Percentiles rank a stretch among this genome's conserved stretches.
Conservation (phyloP, 1,140 invertebrate species). For the Bombus affinis region DNA sequence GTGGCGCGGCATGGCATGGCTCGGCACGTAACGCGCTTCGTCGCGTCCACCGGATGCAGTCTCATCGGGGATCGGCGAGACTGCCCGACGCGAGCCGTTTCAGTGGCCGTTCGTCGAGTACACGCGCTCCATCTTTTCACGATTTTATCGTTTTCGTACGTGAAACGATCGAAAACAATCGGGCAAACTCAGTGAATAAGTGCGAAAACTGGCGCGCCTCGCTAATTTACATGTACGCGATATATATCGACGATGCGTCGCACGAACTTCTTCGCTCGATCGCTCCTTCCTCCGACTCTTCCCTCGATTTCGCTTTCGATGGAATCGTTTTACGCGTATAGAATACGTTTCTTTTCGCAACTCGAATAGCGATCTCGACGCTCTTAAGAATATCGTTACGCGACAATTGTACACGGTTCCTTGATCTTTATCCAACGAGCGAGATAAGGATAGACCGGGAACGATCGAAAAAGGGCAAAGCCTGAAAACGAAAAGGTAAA, state of each 20-base stretch:
- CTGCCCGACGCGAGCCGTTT: conserved; percentile 11
- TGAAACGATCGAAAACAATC: neutral
- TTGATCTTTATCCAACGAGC: neutral
- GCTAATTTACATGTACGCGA: no score
- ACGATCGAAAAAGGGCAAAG: neutral
- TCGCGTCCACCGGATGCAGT: conserved; percentile 22
- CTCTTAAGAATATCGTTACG: no score
- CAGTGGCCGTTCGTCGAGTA: neutral
- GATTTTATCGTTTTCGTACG: neutral
- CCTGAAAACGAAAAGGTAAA: neutral
- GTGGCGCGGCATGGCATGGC: neutral
- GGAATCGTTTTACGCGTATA: neutral
- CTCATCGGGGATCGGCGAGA: conserved; percentile 8
- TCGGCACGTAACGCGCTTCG: neutral
- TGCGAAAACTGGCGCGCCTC: neutral
- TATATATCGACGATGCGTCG: no score
- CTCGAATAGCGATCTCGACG: no score
- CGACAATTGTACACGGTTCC: no score
- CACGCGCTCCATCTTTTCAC: neutral
- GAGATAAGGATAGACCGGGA: neutral
- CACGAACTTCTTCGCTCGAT: neutral
- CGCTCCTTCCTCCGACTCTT: neutral
- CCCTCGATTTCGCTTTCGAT: neutral
- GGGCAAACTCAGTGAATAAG: neutral
- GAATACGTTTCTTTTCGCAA: no score